A percentile compares a stretch with the other conserved stretches of the same genome.
These are phyloP conservation scores for Trachymyrmex cornetzi DNA, from an alignment of 1,140 invertebrate genomes.

Conservation along the genomic window DNA sequence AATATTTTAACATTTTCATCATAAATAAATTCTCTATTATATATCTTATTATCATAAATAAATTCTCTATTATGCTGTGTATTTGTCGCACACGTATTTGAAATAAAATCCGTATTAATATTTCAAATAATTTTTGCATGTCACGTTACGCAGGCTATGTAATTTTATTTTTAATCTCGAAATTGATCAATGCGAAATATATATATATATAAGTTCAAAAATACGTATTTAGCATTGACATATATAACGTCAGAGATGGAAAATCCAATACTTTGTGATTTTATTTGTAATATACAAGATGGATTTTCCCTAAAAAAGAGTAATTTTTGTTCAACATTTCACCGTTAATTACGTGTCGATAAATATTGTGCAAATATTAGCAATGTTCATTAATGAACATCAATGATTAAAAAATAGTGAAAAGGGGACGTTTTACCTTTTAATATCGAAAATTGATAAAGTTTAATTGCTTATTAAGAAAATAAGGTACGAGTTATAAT, in stretches of 20 bases:
- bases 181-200: not conserved
- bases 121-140: not conserved
- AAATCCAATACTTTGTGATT: not conserved
- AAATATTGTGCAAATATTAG: not conserved
- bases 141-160: not conserved
- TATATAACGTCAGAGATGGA: not conserved
- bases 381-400: not conserved
- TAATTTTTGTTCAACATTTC: constrained; percentile 1
- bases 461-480: constrained; percentile 9
- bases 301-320: not conserved
- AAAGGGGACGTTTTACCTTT: not conserved
- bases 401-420: not conserved
- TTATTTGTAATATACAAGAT: not conserved
- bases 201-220: no score
- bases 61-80: not conserved
- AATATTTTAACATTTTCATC: constrained; percentile 1
- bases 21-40: not conserved
- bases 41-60: not conserved
- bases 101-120: not conserved
- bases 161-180: not conserved
- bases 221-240: not conserved
- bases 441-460: constrained; percentile 28
- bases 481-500: not conserved
- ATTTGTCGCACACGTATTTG: not conserved
- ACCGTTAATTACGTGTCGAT: constrained; percentile 23